Evolutionary conservation across 2,113 vertebrate genomes (phyloP).

Genomic region (Silurus asotus): DNA sequence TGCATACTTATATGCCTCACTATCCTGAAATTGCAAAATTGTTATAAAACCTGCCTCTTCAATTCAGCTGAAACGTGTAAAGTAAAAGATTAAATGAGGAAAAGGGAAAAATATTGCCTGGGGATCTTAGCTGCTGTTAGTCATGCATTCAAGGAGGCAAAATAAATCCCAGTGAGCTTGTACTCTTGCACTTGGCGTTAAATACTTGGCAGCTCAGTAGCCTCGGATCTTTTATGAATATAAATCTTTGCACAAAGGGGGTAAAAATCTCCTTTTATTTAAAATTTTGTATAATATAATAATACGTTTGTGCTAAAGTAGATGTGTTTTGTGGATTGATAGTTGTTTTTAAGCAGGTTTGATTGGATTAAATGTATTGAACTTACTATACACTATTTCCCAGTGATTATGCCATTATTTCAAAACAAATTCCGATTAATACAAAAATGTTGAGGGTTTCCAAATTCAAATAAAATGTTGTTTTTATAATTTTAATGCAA

Average conservation of each 20-base stretch:
- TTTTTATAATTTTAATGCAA: background rate
- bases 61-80: background rate
- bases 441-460: background rate
- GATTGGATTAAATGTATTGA: background rate
- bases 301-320: background rate
- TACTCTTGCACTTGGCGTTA: background rate
- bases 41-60: background rate
- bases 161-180: slow-evolving; percentile 19
- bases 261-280: background rate
- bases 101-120: background rate
- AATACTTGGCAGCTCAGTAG: background rate
- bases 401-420: background rate
- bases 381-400: background rate
- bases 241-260: background rate
- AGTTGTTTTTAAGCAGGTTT: background rate
- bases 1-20: background rate
- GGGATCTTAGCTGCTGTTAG: slow-evolving; percentile 2
- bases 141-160: background rate
- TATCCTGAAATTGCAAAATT: background rate
- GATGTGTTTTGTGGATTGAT: background rate
- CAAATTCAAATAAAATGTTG: background rate
- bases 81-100: slow-evolving; percentile 6
- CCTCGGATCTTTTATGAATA: background rate
- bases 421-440: background rate
- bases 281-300: background rate